Evolutionary conservation across 2,797 vertebrate species (phyloP).

Genomic region (Octomys mimax): DNA sequence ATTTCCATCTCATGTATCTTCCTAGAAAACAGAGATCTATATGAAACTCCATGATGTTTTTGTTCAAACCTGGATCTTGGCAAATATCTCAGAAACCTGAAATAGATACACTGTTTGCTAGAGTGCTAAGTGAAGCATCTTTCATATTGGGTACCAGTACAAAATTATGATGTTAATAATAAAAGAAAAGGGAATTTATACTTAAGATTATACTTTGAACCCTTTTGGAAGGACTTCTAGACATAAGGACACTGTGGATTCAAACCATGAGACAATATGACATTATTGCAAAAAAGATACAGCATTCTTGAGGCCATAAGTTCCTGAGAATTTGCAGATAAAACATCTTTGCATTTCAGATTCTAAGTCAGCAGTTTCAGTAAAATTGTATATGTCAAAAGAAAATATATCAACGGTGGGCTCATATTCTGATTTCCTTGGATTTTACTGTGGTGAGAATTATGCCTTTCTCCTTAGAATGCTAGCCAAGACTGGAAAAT

Average conservation of each 20-base stretch:
- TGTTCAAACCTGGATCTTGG: conserved; percentile 54
- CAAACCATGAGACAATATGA: background rate
- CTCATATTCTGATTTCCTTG: conserved; percentile 90
- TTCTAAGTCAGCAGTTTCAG: conserved; percentile 83
- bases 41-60: conserved; percentile 72
- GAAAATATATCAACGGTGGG: conserved; percentile 84
- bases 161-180: conserved; percentile 42
- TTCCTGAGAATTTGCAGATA: conserved; percentile 80
- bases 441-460: conserved; percentile 80
- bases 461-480: conserved; percentile 81
- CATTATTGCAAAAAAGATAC: background rate
- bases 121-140: conserved; percentile 62
- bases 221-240: conserved; percentile 15
- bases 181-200: background rate
- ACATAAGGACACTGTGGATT: conserved; percentile 36
- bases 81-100: conserved; percentile 49
- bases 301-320: conserved; percentile 3
- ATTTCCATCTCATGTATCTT: conserved; percentile 89
- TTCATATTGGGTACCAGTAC: background rate
- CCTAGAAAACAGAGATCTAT: conserved; percentile 86
- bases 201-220: conserved; percentile 63
- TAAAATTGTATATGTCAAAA: conserved; percentile 85
- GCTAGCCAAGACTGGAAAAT: conserved; percentile 82
- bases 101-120: background rate
- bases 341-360: conserved; percentile 79